These are phyloP conservation scores for Boloria euphrosyne DNA, from an alignment of 2,888 invertebrate species.

Conservation along the genomic window DNA sequence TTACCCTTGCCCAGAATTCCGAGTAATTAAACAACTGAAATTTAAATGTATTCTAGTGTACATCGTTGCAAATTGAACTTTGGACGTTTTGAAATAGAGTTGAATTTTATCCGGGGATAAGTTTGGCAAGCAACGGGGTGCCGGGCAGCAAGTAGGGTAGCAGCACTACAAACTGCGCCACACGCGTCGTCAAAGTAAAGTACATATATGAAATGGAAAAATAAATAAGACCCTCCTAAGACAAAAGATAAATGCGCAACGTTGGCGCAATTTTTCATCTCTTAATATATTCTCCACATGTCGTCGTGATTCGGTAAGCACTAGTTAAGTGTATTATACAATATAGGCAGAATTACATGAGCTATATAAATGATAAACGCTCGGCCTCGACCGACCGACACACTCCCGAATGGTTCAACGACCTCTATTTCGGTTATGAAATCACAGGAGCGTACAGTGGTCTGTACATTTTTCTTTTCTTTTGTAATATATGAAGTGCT, in stretches of 20 bases:
- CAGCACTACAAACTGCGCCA: no score
- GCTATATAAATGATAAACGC: slow-evolving; percentile 63
- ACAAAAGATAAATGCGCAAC: not conserved
- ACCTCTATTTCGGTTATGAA: slow-evolving; percentile 73
- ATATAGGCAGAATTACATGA: slow-evolving; percentile 40
- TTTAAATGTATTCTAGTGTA: slow-evolving; percentile 76
- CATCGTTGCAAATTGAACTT: slow-evolving; percentile 52
- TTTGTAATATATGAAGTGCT: not conserved
- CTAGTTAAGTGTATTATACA: slow-evolving; percentile 18
- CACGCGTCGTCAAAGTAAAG: no score
- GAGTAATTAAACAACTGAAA: slow-evolving; percentile 79
- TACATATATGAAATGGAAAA: not conserved
- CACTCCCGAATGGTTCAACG: slow-evolving; percentile 68
- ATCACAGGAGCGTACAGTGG: slow-evolving; percentile 28
- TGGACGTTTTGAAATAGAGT: slow-evolving; percentile 42
- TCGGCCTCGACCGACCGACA: slow-evolving; percentile 80
- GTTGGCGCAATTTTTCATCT: not conserved
- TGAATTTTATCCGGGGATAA: slow-evolving; percentile 47
- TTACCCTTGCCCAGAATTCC: slow-evolving; percentile 69
- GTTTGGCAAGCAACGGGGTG: slow-evolving; percentile 71
- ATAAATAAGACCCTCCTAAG: not conserved
- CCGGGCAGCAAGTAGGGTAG: slow-evolving; percentile 44
- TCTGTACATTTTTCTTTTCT: slow-evolving; percentile 1
- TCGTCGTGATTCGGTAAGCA: slow-evolving; percentile 15
- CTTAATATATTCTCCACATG: slow-evolving; percentile 22